These are phyloP conservation scores for Mimumesa dahlbomi DNA, from an alignment of 2,888 invertebrate species.

Conservation along the genomic window DNA sequence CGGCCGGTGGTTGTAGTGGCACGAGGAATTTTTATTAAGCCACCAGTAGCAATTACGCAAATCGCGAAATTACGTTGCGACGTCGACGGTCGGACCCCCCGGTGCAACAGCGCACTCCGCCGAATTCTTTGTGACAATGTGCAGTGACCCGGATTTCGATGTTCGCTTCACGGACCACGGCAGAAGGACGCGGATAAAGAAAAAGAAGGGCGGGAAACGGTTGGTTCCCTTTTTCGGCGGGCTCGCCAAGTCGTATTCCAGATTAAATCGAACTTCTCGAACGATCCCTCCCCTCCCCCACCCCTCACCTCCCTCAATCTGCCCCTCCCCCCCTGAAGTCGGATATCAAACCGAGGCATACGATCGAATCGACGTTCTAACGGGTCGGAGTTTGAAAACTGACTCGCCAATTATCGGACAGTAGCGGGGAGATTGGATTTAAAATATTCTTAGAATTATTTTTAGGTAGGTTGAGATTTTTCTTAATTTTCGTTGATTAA, in stretches of 20 bases:
- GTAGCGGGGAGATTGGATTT: too few species aligned
- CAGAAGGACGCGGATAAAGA: neutral
- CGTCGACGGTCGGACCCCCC: neutral
- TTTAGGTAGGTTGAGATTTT: too few species aligned
- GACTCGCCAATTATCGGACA: too few species aligned
- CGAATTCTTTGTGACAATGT: conserved; percentile 46
- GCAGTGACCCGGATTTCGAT: conserved; percentile 48
- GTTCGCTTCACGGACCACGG: conserved; percentile 21
- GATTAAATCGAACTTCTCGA: conserved; percentile 41
- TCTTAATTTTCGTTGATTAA: too few species aligned
- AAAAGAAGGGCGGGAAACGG: neutral
- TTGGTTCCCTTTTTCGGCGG: conserved; percentile 8
- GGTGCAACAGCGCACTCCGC: too few species aligned
- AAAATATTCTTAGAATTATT: too few species aligned
- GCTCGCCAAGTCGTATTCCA: conserved; percentile 1
- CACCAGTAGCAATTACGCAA: conserved; percentile 61
- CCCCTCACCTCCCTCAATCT: neutral
- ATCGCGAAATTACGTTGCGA: conserved; percentile 60
- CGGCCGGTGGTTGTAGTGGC: too few species aligned
- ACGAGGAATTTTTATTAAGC: conserved; percentile 35
- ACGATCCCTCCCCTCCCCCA: neutral
- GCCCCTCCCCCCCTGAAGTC: neutral
- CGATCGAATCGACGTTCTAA: too few species aligned
- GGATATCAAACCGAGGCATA: neutral
- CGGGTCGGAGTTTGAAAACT: too few species aligned